Base-by-base conservation (phyloP, 1,140 invertebrate species). In the Choristoneura fumiferana region DNA sequence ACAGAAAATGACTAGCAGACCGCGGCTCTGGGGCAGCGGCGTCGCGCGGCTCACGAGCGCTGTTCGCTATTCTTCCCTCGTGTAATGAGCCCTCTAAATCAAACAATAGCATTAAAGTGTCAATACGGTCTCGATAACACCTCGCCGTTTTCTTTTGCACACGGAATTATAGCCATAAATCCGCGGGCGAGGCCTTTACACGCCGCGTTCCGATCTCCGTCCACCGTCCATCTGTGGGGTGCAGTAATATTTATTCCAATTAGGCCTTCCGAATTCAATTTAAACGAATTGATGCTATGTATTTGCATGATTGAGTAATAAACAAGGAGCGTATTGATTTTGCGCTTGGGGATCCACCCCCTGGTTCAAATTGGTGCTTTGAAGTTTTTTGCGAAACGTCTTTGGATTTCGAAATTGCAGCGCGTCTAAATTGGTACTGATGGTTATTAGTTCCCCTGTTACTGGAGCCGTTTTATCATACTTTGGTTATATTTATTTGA, bases 91-190 rank as follows among this genome's bases (percentile, higher is more conserved):
- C 67, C 80, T 81, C 76, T 88, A 88, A 87, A 88, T 87, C 85
- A 88, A 85, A 88, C 85, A 88, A 88, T 85, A 79, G 85, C 81
- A 88, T 88, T 88, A 87, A 85, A 81, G 83, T 88, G 85, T 87
- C 85, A 88, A 86, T 88, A 79, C 66, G 35, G 68, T 63, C 76
- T 78, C 81, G 83, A 87, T 87, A 87, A 79, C 81, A 81, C 80
- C 83, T 76, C 71, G 80, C 65, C 78, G 78, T 85, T 84, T 87
- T 87, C 79, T 87, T 84, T 85, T 81, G 80, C 76, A 76, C 65
- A 70, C 65, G 63, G 79, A 75, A 83, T 85, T 87, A 84, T 83
- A 75, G 75, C 62, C 62, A 84, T 86, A 87, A 87, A 87, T 85
- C 76, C 74, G 63, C 69, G 66, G 60, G 66, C 70, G 66, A 63